Conservation (phyloP, 2,797 vertebrate genomes). For the Heterohyrax brucei region DNA sequence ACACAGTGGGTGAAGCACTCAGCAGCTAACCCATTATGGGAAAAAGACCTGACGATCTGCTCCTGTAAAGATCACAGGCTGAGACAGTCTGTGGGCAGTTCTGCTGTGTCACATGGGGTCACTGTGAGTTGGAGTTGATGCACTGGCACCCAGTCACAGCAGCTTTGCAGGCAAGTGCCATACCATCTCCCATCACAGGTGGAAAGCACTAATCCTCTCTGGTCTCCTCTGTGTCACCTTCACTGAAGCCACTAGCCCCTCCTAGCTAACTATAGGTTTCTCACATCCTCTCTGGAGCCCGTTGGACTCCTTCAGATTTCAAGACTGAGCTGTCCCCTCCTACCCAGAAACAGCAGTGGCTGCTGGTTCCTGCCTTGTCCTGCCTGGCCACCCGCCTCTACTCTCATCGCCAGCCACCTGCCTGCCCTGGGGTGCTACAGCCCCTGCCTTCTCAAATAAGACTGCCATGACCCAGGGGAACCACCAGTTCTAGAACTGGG, state of each 20-base stretch:
- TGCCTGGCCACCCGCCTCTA: not conserved
- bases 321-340: not conserved
- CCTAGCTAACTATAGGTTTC: not conserved
- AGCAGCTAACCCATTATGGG: too few species aligned
- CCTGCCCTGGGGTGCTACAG: not conserved
- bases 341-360: not conserved
- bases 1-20: too few species aligned
- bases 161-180: not conserved
- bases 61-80: too few species aligned
- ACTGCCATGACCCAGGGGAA: not conserved
- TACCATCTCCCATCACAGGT: rapidly evolving
- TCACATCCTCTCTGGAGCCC: not conserved
- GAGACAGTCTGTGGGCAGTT: too few species aligned
- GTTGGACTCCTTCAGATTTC: not conserved
- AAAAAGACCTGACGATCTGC: too few species aligned
- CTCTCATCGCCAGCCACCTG: not conserved
- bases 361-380: not conserved
- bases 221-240: too few species aligned
- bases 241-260: not conserved
- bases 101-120: too few species aligned
- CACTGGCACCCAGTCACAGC: not conserved
- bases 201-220: too few species aligned
- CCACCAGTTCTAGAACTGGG: not conserved
- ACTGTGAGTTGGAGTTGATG: too few species aligned
- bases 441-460: not conserved